Base-by-base conservation (phyloP, 2,797 vertebrate genomes). In the Miichthys miiuy region DNA sequence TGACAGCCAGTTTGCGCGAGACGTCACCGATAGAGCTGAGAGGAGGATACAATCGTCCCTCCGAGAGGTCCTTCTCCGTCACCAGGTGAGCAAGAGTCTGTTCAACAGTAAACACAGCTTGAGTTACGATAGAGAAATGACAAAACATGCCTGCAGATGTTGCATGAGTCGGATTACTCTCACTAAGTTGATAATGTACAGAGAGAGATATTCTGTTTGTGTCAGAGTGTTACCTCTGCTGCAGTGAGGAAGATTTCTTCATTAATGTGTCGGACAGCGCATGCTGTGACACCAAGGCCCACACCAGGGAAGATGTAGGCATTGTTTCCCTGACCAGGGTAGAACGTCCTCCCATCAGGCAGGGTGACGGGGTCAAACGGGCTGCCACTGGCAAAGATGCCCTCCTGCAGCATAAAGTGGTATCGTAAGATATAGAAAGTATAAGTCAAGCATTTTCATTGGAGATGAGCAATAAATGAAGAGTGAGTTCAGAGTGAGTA, bases 281-380 rank as follows among this genome's bases (percentile, higher is more conserved):
- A 97, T 0, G 96, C 93, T 7, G 95, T 95, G 75, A 97, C 93
- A 0, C 96, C 97, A 58, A 99, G 95, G 25, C 96, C 98, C 62
- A 99, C 96, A 63, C 97, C 97, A 1, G 98, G 98, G 83, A 99
- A 99, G 91, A 99, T 97, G 30, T 99, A 99, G 63, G 98, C 95
- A 47, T 99, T 99, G 94, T 99, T 99, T 50, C 98, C 98, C 93
- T 99, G 98, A 42, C 98, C 98, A 2, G 98, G 98, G 89, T 93
- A 94, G 30, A 99, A 93, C 1, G 85, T 97, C 75, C 88, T 92
- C 47, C 98, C 98, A 16, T 95, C 94, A 12, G 96, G 91, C 76
- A 99, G 95, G 20, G 96, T 97, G 81, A 99, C 97, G 0, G 96
- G 95, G 88, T 97, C 95, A 84, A 99, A 99, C 5, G 98, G 98